Evolutionary conservation across 2,113 vertebrate species (phyloP), one percentile per base, ranked within the genome.

Genomic region (Emydocephalus ijimae): DNA sequence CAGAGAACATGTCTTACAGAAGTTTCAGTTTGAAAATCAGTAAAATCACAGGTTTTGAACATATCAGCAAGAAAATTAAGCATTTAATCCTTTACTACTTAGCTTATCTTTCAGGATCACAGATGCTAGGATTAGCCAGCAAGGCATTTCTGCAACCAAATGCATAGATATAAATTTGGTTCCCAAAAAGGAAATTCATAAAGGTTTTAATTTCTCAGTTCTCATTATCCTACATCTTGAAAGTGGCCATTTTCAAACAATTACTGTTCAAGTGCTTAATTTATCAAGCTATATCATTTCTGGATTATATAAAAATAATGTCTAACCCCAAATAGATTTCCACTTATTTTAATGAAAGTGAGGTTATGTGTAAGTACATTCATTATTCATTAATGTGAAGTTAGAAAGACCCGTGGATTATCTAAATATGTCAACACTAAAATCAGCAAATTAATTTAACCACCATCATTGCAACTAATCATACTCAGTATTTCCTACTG

Each of bases 391-490:
- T 81, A 21, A 81, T 81, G 74, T 1, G 34, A 81, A 81, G 74
- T 81, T 81, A 43, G 74, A 43, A 81, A 43, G 69, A 43, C 18
- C 48, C 15, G 1, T 52, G 86, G 48, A 87, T 52, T 29, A 81
- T 81, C 18, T 81, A 81, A 81, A 81, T 54, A 87, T 26, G 14
- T 26, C 86, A 87, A 87, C 45, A 15, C 48, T 50, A 87, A 87
- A 87, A 50, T 87, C 26, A 29, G 26, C 11, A 52, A 50, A 50
- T 52, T 87, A 52, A 52, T 87, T 52, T 54, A 52, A 87, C 48
- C 24, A 87, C 50, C 50, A 29, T 52, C 48, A 86, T 92, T 89
- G 87, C 95, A 92, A 94, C 94, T 94, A 95, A 94, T 94, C 20
- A 45, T 55, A 85, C 74, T 91, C 52, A 64, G 91, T 85, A 91